Base-by-base conservation (phyloP, 2,797 vertebrate species). In the Mus caroli region DNA sequence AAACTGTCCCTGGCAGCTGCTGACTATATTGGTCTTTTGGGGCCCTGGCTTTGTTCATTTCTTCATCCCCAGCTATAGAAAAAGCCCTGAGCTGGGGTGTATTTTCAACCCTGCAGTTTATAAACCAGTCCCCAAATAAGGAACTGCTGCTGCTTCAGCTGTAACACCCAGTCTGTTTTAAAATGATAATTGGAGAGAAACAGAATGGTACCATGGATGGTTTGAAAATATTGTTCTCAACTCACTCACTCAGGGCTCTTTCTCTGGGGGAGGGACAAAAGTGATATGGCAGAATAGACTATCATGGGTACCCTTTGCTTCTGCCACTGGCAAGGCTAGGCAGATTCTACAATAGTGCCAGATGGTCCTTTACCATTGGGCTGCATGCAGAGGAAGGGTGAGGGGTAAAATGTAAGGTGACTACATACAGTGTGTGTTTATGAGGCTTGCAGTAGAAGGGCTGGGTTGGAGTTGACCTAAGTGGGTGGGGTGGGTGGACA, bases 101-200 rank as follows among this genome's bases (percentile, higher is more conserved):
- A 69, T 97, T 96, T 97, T 97, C 85, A 96, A 90, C 93, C 67
- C 83, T 31, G 95, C 88, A 77, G 73, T 95, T 94, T 97, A 96
- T 88, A 92, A 95, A 91, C 37, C 78, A 79, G 43, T 71, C 69
- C 26, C 52, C 90, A 78, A 94, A 93, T 93, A 93, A 94, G 75
- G 67, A 90, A 26, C 37, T 67, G 19, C 43, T 73, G 79, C 62
- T 93, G 88, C 75, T 96, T 71, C 88, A 89, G 75, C 60, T 90
- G 1, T 85, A 78, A 85, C 40, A 85, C 52, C 73, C 83, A 46
- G 90, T 43, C 77, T 91, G n/a, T 92, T 94, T 95, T 75, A 94
- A 94, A 95, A 43, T 87, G 77, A 37, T 86, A 79, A 54, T 60
- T 95, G 52, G 71, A 97, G 83, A 77, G 96, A 92, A 96, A 43